Base-by-base conservation (phyloP, 2,888 invertebrate species). In the Cartodere bifasciata region DNA sequence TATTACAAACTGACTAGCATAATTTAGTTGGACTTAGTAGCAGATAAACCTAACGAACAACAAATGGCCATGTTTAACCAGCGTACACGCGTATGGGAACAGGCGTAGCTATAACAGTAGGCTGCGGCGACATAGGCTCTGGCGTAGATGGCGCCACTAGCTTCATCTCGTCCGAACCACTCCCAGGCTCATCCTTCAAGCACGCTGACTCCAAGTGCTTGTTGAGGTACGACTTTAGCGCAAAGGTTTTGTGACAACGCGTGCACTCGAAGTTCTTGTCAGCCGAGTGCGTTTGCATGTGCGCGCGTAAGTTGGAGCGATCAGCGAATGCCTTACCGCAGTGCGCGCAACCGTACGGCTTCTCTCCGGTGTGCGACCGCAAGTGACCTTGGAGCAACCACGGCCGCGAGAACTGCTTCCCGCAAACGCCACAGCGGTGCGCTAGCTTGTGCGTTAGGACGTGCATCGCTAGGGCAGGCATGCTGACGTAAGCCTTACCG, bases 391-490 rank as follows among this genome's bases (percentile, higher is more conserved):
- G 84, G 29, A 87, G 69, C 33, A 95, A 70, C 92, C 94, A 95
- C n/a, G 92, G 90, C 15, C 94, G 70, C 9, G 88, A 88, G 65
- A 95, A 95, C 53, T 86, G 75, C 58, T 95, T 95, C 32, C 87
- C 88, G 62, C 95, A 95, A 15, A 90, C 79, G 28, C 79, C 76
- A 58, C 95, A 95, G 46, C 82, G 80, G 65, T 94, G 92, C 14
- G 79, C 78, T 49, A 92, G 70, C 54, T 88, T 88, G 65, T 95
- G 94, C 26, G 90, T 92, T 23, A 84, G 70, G 39, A 88, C 78
- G 58, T 86, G 88, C 82, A 87, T 92, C 23, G 92, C 88, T 34
- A 94, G 68, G 1, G 94, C 94, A 1, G 94, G 94, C 92, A 95
- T 95, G 42, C 87, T 87, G 27, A 95, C 94, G 63, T 95, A 95